Evolutionary conservation across 2,113 vertebrate species (phyloP).

Genomic region (Polypterus senegalus): DNA sequence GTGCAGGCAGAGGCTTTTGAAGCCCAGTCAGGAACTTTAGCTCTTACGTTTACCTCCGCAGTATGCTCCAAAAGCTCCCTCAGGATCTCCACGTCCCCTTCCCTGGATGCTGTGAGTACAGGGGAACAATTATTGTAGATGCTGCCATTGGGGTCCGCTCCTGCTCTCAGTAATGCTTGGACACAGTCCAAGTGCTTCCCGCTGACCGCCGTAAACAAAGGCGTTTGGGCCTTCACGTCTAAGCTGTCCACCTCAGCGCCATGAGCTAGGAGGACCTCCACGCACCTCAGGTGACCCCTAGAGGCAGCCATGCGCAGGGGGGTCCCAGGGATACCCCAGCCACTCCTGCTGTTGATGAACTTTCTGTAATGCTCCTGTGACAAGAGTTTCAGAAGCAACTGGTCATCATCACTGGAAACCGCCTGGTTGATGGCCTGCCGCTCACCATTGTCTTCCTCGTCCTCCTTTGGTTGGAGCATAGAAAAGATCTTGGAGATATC

Average conservation of each 20-base stretch:
- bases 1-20: constrained; percentile 58
- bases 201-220: constrained; percentile 77
- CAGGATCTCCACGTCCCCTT: constrained; percentile 60
- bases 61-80: constrained; percentile 64
- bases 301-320: constrained; percentile 71
- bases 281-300: constrained; percentile 55
- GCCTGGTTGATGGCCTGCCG: constrained; percentile 61
- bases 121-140: constrained; percentile 81
- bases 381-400: constrained; percentile 55
- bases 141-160: constrained; percentile 70
- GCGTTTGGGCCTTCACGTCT: constrained; percentile 88
- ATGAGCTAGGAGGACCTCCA: constrained; percentile 64
- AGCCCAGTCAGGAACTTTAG: constrained; percentile 67
- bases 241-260: constrained; percentile 78
- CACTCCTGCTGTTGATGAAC: constrained; percentile 66
- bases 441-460: constrained; percentile 46
- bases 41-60: constrained; percentile 62
- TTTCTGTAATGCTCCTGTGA: constrained; percentile 58
- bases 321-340: constrained; percentile 79
- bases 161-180: constrained; percentile 60
- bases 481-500: constrained; percentile 88
- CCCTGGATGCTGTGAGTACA: constrained; percentile 66
- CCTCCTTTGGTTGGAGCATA: constrained; percentile 66
- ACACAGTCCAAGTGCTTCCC: constrained; percentile 77
- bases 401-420: constrained; percentile 49